Base-by-base conservation (phyloP, 1,140 invertebrate species). In the Idris sp. region DNA sequence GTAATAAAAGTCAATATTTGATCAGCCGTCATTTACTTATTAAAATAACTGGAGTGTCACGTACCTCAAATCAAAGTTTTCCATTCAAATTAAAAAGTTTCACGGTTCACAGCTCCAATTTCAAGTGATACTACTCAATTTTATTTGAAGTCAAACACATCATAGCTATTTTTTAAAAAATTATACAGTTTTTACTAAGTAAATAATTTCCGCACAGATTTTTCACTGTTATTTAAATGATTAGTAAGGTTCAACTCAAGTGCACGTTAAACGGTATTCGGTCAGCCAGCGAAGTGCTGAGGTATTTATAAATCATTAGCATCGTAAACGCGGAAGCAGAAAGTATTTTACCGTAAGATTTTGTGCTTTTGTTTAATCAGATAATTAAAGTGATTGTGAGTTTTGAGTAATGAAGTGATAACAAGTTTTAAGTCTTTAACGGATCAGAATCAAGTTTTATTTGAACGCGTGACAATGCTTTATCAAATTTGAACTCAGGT, bases 171-270 rank as follows among this genome's bases (percentile, higher is more conserved):
- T n/a, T n/a, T n/a, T n/a, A n/a, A n/a, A n/a, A n/a, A n/a, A n/a
- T n/a, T n/a, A n/a, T n/a, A n/a, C n/a, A n/a, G n/a, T n/a, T n/a
- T n/a, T n/a, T n/a, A n/a, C n/a, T n/a, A n/a, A n/a, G n/a, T n/a
- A n/a, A n/a, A n/a, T n/a, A n/a, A n/a, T 62, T 56, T 35, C 43
- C 11, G 8, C 51, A 35, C 48, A 62, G 49, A 51, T 51, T 58
- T 69, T 64, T 11, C 44, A 26, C 18, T 0, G 19, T 64, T 49
- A 64, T 62, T 64, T 40, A 48, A 16, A 44, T 64, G 62, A 69
- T 75, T 75, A 69, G 64, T 69, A 75, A 46, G 54, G 64, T 54
- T 30, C 14, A n/a, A 69, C 43, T 58, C 40, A 25, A 40, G 16
- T 14, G 53, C 22, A 15, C 30, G 38, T 49, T 61, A 48, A 40